Conservation (phyloP, 2,888 invertebrate species). For the Achlya flavicornis region DNA sequence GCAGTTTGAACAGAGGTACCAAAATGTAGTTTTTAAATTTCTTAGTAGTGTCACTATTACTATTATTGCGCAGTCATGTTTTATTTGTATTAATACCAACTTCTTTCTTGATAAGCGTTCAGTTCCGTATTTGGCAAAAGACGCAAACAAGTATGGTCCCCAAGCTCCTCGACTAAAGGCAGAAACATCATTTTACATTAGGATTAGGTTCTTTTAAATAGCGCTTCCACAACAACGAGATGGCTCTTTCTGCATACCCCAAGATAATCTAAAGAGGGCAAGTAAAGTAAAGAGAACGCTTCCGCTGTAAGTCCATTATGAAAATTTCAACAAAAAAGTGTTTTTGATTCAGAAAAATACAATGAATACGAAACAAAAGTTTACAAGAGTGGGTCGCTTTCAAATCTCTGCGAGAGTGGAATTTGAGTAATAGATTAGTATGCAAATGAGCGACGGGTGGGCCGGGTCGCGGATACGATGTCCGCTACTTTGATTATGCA, state of each 20-base stretch:
- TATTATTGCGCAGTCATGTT: too few relatives aligned
- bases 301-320: slow-evolving; percentile 12
- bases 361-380: slow-evolving; percentile 38
- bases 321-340: slow-evolving; percentile 10
- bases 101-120: not conserved
- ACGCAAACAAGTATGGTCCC: not conserved
- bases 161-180: not conserved
- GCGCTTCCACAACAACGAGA: not conserved
- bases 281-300: slow-evolving; percentile 10
- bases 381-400: slow-evolving; percentile 32
- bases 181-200: slow-evolving; percentile 7
- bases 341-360: slow-evolving; percentile 21
- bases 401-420: slow-evolving; percentile 30
- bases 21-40: too few relatives aligned
- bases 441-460: slow-evolving; percentile 27
- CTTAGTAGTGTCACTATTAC: too few relatives aligned
- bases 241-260: not conserved
- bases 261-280: slow-evolving; percentile 5
- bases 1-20: too few relatives aligned
- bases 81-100: too few relatives aligned
- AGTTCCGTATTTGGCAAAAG: not conserved
- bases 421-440: slow-evolving; percentile 37
- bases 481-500: slow-evolving; percentile 7
- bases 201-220: slow-evolving; percentile 4
- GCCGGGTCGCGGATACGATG: not conserved